Conservation (phyloP, 2,797 vertebrate genomes). For the Falco concolor region DNA sequence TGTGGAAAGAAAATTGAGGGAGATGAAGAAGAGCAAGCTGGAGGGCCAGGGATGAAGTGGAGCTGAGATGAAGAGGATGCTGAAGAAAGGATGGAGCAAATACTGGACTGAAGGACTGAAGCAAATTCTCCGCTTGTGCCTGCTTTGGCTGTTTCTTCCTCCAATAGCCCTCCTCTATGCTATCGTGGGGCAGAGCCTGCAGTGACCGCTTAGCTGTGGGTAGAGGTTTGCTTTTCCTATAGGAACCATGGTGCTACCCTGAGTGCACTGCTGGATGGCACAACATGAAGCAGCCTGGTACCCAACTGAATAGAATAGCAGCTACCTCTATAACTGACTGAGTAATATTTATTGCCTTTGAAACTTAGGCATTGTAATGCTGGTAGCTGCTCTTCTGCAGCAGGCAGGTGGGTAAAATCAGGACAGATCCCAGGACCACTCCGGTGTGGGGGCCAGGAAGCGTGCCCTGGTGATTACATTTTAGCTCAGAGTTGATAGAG, state of each 20-base stretch:
- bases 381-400: not conserved
- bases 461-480: fast-evolving
- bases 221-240: not conserved
- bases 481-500: not conserved
- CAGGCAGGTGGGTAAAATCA: not conserved
- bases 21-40: not conserved
- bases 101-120: not conserved
- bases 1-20: not conserved
- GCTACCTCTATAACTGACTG: not conserved
- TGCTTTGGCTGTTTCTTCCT: not conserved
- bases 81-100: not conserved
- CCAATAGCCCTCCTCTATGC: not conserved
- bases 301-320: not conserved
- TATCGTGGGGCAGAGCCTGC: fast-evolving
- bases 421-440: not conserved
- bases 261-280: not conserved
- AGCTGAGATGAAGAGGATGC: not conserved
- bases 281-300: not conserved
- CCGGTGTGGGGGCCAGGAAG: not conserved
- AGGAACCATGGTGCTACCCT: not conserved
- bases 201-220: not conserved
- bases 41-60: fast-evolving
- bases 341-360: not conserved
- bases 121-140: not conserved
- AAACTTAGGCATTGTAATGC: not conserved